Evolutionary conservation across 2,888 invertebrate species (phyloP).

Genomic region (Schrankia costaestrigalis): DNA sequence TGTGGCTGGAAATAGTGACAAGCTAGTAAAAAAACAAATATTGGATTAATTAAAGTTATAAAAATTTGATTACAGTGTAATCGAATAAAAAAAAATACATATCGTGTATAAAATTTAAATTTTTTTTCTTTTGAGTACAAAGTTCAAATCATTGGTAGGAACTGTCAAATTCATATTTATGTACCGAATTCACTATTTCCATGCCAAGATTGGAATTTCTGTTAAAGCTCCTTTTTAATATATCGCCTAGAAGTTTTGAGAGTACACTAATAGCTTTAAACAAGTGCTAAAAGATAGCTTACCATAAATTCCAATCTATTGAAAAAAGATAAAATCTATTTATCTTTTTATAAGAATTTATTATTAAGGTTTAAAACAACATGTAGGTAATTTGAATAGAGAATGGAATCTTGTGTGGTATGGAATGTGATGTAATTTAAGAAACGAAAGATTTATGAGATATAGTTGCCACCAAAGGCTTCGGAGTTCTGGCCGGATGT

Average conservation of each 20-base stretch:
- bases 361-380: conserved; percentile 21
- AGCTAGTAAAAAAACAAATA: neutral
- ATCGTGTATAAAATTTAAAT: conserved; percentile 5
- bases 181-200: conserved; percentile 17
- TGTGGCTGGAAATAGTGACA: conserved; percentile 23
- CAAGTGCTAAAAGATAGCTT: conserved; percentile 16
- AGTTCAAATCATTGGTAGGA: too few species aligned
- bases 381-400: conserved; percentile 11
- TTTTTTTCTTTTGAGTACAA: neutral
- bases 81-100: too few species aligned
- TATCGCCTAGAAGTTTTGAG: conserved; percentile 6
- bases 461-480: conserved; percentile 27
- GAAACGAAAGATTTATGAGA: conserved; percentile 10
- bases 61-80: too few species aligned
- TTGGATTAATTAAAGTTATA: conserved; percentile 2
- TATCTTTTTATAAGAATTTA: conserved; percentile 32
- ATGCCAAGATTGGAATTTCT: conserved; percentile 20
- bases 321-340: conserved; percentile 12
- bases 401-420: conserved; percentile 23
- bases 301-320: conserved; percentile 17
- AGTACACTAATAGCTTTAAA: conserved; percentile 19
- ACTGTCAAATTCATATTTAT: neutral
- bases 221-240: conserved; percentile 12
- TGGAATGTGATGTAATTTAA: conserved; percentile 30
- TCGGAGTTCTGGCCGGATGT: conserved; percentile 24